Base-by-base conservation (phyloP, 2,113 vertebrate genomes). In the Scomber japonicus region DNA sequence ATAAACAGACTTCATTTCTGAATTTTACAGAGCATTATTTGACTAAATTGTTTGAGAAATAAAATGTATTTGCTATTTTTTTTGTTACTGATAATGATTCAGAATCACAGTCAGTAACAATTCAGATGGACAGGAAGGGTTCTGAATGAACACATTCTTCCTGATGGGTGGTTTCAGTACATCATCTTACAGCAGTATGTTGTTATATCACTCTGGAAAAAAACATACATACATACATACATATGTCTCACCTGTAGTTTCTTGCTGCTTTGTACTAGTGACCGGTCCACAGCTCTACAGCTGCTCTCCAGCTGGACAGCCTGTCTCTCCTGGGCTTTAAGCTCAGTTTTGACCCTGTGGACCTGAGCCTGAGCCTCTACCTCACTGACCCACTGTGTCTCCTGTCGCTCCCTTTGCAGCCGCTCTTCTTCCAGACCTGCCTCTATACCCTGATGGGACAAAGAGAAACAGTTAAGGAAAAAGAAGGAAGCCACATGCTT, bases 301-400 rank as follows among this genome's bases (percentile, higher is more conserved):
- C 98, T 97, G 17, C 96, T 98, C 87, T 99, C 97, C 87, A 99
- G 80, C 75, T 98, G 95, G 21, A 96, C 91, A 8, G 96, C 97
- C 72, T 99, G 97, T 81, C 98, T 97, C 60, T 96, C 96, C 82
- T 99, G 97, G 56, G 96, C 65, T 81, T 98, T 97, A 9, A 99
- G 94, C 73, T 99, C 97, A 0, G 96, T 94, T 64, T 93, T 96
- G 75, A 97, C 95, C 75, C 97, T 96, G 27, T 97, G 96, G 0
- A 97, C 95, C 85, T 97, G 97, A 40, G 96, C 95, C 74, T 96
- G 96, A 44, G 97, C 95, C 61, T 98, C 97, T 24, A 97, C 97
- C 75, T 98, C 97, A 64, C 96, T 97, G 0, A 97, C 96, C 89
- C 97, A 95, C 55, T 97, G 96, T 2, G 95, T 95, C 90, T 96